A percentile compares a stretch with the other conserved stretches of the same genome.
Evolutionary conservation across 2,797 vertebrate species (phyloP).

Genomic region (Varecia variegata): DNA sequence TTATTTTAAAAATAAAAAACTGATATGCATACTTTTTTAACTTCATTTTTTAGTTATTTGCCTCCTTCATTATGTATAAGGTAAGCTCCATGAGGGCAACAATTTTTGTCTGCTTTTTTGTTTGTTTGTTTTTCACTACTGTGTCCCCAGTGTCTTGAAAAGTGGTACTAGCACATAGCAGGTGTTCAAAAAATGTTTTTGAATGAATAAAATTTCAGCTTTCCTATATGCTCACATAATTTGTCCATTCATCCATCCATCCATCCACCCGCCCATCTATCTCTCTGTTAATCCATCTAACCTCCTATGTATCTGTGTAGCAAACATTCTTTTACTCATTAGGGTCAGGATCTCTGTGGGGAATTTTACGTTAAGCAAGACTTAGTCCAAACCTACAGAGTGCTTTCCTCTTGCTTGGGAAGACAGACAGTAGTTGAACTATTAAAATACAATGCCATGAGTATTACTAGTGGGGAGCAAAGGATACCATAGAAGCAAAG

Average conservation of each 20-base stretch:
- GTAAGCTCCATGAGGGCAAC: not conserved
- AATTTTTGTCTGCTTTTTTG: not conserved
- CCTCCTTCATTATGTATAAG: not conserved
- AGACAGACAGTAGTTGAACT: not conserved
- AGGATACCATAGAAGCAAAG: not conserved
- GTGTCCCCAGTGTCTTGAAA: too few relatives aligned
- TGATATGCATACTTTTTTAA: not conserved
- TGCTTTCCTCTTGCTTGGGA: not conserved
- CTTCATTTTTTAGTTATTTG: not conserved
- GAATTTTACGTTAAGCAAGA: not conserved
- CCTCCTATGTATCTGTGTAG: not conserved
- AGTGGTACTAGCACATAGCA: not conserved
- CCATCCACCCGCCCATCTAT: not conserved
- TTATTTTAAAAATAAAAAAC: not conserved
- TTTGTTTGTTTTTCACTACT: not conserved
- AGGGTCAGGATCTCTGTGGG: not conserved
- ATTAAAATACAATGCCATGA: not conserved
- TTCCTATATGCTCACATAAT: not conserved
- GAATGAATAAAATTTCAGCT: not conserved
- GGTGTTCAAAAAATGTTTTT: not conserved
- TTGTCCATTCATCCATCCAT: too few relatives aligned
- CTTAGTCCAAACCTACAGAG: not conserved
- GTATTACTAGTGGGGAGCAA: not conserved
- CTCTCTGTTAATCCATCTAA: not conserved
- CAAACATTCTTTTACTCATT: not conserved